Conservation (phyloP, 2,888 invertebrate species). For the Hesperia comma region DNA sequence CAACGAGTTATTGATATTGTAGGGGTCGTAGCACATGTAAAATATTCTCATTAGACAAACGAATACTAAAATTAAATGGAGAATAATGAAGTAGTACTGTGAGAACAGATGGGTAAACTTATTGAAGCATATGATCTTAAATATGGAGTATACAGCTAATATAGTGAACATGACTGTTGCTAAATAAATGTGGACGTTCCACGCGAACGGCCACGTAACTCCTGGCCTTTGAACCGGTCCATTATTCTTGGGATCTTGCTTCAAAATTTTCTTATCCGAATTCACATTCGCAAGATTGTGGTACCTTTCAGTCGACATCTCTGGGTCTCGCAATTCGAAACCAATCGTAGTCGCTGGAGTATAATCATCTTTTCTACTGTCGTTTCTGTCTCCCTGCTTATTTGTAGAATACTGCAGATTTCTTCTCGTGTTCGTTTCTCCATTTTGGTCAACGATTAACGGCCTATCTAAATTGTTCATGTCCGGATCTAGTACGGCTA, state of each 20-base stretch:
- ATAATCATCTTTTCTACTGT: constrained; percentile 68
- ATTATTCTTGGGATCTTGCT: constrained; percentile 68
- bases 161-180: constrained; percentile 93
- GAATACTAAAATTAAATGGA: constrained; percentile 91
- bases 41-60: constrained; percentile 93
- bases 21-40: constrained; percentile 95
- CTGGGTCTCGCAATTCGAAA: constrained; percentile 75
- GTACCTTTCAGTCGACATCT: constrained; percentile 82
- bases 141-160: constrained; percentile 92
- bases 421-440: constrained; percentile 80
- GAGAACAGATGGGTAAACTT: constrained; percentile 93
- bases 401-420: constrained; percentile 79
- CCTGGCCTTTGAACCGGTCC: constrained; percentile 75
- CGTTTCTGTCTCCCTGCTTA: constrained; percentile 60
- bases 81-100: constrained; percentile 93
- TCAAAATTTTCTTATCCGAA: constrained; percentile 75
- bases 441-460: constrained; percentile 74
- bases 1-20: constrained; percentile 92
- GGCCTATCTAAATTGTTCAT: constrained; percentile 82
- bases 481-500: constrained; percentile 79
- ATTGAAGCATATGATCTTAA: constrained; percentile 93
- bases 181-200: constrained; percentile 96
- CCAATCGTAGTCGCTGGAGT: constrained; percentile 77
- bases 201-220: constrained; percentile 91
- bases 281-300: constrained; percentile 85